Conservation (phyloP, 2,113 vertebrate species). For the Podarcis raffonei region DNA sequence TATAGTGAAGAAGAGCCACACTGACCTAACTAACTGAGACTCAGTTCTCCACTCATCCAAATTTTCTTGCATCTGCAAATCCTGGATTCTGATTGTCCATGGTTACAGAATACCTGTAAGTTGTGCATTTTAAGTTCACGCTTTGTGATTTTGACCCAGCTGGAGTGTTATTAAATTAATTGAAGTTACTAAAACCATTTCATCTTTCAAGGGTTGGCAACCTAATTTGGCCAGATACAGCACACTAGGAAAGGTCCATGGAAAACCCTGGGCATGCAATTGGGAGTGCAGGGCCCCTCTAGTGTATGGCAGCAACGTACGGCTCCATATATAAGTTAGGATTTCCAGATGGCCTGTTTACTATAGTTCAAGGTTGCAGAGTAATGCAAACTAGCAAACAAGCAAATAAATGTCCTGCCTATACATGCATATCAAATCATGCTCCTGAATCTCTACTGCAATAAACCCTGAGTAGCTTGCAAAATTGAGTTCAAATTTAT, state of each 20-base stretch:
- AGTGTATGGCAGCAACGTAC: neutral
- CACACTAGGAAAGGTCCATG: neutral
- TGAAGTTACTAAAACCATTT: neutral
- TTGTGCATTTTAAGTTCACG: no score
- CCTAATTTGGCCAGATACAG: neutral
- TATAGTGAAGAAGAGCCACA: no score
- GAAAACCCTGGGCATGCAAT: neutral
- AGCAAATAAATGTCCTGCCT: slow-evolving; percentile 2
- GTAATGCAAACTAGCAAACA: neutral
- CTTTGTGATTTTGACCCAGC: no score
- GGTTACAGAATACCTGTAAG: no score
- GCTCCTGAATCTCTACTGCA: neutral
- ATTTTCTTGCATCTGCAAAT: no score
- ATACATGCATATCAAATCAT: neutral
- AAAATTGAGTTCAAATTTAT: slow-evolving; percentile 9
- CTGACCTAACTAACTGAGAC: no score
- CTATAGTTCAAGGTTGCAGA: neutral
- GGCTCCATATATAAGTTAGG: neutral
- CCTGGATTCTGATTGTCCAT: no score
- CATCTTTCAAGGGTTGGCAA: neutral
- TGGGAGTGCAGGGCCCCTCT: neutral
- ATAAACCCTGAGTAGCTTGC: neutral
- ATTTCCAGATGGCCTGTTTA: neutral
- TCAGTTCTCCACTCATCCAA: neutral
- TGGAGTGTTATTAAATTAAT: no score